phyloP scores from a whole-genome alignment of 2,888 invertebrate genomes.

The Galeopsomyia nigrocyanea region DNA sequence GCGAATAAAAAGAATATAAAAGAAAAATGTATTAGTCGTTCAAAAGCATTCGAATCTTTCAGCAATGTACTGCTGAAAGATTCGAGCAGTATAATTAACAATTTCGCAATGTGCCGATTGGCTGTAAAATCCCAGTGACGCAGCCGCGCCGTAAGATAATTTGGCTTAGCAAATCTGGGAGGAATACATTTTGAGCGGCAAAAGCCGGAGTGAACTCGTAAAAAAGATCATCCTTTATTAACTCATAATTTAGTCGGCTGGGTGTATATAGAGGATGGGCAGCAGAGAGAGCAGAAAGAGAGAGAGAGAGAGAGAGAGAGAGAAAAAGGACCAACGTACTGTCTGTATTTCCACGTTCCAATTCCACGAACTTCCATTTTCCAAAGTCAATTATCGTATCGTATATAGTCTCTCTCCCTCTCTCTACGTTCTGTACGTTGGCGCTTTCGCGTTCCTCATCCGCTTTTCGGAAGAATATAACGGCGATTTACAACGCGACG shows the following conservation, averaged over 20 bases:
- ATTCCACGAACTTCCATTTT: slow-evolving; percentile 45
- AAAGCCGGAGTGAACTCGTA: slow-evolving; percentile 33
- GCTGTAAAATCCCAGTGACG: slow-evolving; percentile 10
- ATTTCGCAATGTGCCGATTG: slow-evolving; percentile 20
- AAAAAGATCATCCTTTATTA: slow-evolving; percentile 45
- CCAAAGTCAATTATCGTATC: slow-evolving; percentile 49
- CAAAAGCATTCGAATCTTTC: too few relatives aligned
- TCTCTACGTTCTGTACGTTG: background rate
- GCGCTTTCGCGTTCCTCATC: slow-evolving; percentile 41
- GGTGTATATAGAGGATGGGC: background rate
- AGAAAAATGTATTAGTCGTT: too few relatives aligned
- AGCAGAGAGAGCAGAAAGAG: slow-evolving; percentile 13
- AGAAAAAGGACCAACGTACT: background rate
- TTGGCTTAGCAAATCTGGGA: slow-evolving; percentile 40
- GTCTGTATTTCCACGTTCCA: slow-evolving; percentile 43
- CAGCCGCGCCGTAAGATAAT: slow-evolving; percentile 37
- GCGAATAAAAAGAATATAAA: too few relatives aligned
- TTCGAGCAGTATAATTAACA: slow-evolving; percentile 8
- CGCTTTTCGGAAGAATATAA: slow-evolving; percentile 49
- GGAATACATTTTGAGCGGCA: slow-evolving; percentile 32
- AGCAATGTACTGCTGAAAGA: too few relatives aligned
- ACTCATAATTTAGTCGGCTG: slow-evolving; percentile 38
- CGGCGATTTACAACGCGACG: slow-evolving; percentile 42
- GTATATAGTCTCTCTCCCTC: slow-evolving; percentile 22
- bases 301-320: slow-evolving; percentile 6